Evolutionary conservation across 1,140 invertebrate species (phyloP), one percentile per base, ranked within the genome.

Genomic region (Achatina immaculata): DNA sequence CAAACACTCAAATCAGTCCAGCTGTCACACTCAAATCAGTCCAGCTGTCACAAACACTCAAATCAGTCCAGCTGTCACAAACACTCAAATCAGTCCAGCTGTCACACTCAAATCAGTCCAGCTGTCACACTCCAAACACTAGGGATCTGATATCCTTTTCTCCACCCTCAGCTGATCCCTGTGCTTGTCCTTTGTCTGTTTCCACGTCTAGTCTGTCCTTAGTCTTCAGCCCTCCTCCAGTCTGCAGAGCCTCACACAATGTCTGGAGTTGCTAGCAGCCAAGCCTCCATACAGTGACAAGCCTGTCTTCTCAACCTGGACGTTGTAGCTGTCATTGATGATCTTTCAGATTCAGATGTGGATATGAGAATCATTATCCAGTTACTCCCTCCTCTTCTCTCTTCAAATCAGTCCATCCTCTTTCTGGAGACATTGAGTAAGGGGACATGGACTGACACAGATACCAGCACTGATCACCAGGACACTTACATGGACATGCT

Each of bases 331-430:
- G 38, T 72, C 38, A 69, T 62, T 7, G 31, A 75, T 58, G 28
- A 45, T 38, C 43, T 68, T 34, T 68, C 68, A 4, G 7, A 42
- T 7, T 1, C 78, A 69, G 66, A 69, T 28, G 48, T 80, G 28
- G 65, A 72, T 19, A 19, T 68, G 6, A 4, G 76, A n/a, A 48
- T 45, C 7, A 40, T 28, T 69, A n/a, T 36, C 11, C 81, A 78
- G 34, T 11, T 28, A 1, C 71, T 62, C n/a, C 81, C 77, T 28
- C 81, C 81, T 16, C 82, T 79, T 19, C 82, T 73, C 24, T 72
- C 82, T 24, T 73, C 55, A n/a, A n/a, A n/a, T n/a, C n/a, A n/a
- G n/a, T n/a, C n/a, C 62, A n/a, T 24, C 45, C 55, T 11, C 48
- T 48, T 34, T 69, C 71, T 4, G 62, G 71, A 34, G 69, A 48